A percentile compares a stretch with the other conserved stretches of the same genome.
These are phyloP conservation scores for Hypotaenidia okinawae DNA, from an alignment of 2,797 vertebrate genomes.

Conservation along the genomic window DNA sequence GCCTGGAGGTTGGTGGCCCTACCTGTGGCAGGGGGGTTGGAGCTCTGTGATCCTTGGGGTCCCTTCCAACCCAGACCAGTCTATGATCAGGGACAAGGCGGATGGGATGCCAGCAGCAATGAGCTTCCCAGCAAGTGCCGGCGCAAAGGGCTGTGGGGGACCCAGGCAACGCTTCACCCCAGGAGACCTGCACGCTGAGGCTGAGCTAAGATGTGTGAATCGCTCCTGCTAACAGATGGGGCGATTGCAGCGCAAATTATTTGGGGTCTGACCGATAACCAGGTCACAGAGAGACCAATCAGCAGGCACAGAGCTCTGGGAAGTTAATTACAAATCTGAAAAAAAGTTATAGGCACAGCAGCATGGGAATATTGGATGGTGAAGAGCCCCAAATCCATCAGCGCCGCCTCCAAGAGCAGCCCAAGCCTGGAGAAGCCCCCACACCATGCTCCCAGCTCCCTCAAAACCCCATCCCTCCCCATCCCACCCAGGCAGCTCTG, in stretches of 20 bases:
- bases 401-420: not conserved
- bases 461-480: not conserved
- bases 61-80: too few relatives aligned
- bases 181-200: not conserved
- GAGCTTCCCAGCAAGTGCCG: accelerated
- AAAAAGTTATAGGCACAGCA: not conserved
- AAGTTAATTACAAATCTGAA: not conserved
- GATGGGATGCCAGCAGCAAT: not conserved
- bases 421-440: not conserved
- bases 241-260: not conserved
- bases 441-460: not conserved
- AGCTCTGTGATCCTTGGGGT: too few relatives aligned
- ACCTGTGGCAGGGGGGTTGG: too few relatives aligned
- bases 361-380: not conserved
- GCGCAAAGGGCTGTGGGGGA: accelerated
- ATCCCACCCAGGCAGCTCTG: not conserved
- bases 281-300: not conserved
- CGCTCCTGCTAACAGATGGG: not conserved
- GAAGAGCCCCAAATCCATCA: not conserved
- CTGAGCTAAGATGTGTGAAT: not conserved
- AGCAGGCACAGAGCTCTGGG: not conserved
- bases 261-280: not conserved
- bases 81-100: not conserved
- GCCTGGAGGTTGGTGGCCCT: too few relatives aligned
- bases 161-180: not conserved